Base-by-base conservation (phyloP, 2,888 invertebrate species). In the Hylaea fasciaria region DNA sequence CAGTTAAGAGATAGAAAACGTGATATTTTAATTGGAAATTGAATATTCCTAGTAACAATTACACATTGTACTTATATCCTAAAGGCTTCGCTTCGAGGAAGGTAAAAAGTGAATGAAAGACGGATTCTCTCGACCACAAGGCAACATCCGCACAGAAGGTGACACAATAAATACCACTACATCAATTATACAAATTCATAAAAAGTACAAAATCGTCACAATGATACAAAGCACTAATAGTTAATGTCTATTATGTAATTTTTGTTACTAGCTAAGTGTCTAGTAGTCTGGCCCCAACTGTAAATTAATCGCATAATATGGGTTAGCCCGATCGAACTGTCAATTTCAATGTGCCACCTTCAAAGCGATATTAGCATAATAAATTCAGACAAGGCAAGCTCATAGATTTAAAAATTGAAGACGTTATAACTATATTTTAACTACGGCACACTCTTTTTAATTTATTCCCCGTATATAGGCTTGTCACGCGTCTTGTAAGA, bases 401-500 rank as follows among this genome's bases (percentile, higher is more conserved):
- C 65, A 57, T 60, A 70, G 71, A 73, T 78, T 72, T 72, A 76
- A 71, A n/a, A 74, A 55, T 47, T 41, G 14, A 7, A 52, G 37
- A 48, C 28, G 22, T 47, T 17, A 16, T 29, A 32, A 14, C 51
- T 37, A 37, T 32, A n/a, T n/a, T n/a, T 28, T 28, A 57, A 32
- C 50, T 51, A 57, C 57, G 32, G 12, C 40, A 17, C 46, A 51
- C n/a, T 43, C 11, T 50, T 10, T 46, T 41, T 46, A 0, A 14
- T 43, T 47, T 46, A 51, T 37, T 29, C 32, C 45, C 29, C 28
- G 1, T 37, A n/a, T 37, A 12, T 37, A 37, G 7, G 12, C n/a
- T 37, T 37, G 10, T 37, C 37, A 3, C n/a, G 11, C n/a, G 35
- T 37, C 3, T 2, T 32, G 3, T 32, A 32, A 32, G 32, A 32